phyloP scores from a whole-genome alignment of 2,888 invertebrate genomes.

The Uropetala carovei region DNA sequence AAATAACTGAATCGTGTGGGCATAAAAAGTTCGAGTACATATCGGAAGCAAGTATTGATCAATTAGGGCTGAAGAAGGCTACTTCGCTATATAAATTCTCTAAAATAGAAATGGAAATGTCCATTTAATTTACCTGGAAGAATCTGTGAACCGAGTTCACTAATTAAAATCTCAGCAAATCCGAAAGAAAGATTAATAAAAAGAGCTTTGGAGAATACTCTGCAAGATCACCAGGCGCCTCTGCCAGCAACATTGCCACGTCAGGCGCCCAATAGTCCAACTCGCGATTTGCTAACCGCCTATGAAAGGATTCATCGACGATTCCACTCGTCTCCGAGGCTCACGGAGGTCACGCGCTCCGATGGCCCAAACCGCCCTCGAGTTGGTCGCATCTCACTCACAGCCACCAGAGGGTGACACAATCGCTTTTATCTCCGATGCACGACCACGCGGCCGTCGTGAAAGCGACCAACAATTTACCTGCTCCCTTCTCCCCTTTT shows the following conservation, averaged over 20 bases:
- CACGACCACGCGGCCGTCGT: not conserved
- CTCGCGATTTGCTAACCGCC: not conserved
- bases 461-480: conserved; percentile 9
- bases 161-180: too few relatives aligned
- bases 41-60: too few relatives aligned
- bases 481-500: not conserved
- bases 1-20: too few relatives aligned
- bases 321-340: not conserved
- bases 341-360: not conserved
- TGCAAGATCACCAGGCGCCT: not conserved
- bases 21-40: too few relatives aligned
- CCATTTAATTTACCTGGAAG: too few relatives aligned
- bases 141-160: too few relatives aligned
- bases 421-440: conserved; percentile 26
- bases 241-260: not conserved
- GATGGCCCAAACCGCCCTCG: not conserved
- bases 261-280: not conserved
- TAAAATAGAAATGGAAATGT: too few relatives aligned
- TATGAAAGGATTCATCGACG: not conserved
- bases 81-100: too few relatives aligned
- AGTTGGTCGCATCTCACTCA: conserved; percentile 27
- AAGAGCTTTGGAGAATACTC: too few relatives aligned
- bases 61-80: too few relatives aligned
- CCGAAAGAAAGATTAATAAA: too few relatives aligned
- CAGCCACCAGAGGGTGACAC: conserved; percentile 25